Conservation (phyloP, 2,888 invertebrate species). For the Hymenopus coronatus region DNA sequence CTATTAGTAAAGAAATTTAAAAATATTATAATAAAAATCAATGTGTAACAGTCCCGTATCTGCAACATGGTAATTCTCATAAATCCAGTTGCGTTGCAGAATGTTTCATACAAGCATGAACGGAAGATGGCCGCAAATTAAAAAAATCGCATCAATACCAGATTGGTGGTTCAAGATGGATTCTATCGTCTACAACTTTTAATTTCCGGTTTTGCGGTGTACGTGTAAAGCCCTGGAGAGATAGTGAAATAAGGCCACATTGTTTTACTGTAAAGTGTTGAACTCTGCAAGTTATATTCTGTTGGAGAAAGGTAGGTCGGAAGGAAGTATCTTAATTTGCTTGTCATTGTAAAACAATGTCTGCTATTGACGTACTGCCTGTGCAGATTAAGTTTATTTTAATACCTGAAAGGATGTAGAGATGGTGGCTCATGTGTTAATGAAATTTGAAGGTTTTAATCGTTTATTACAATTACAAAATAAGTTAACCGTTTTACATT, state of each 20-base stretch:
- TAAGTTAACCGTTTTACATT: too few species aligned
- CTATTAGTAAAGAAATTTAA: too few species aligned
- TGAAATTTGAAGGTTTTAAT: too few species aligned
- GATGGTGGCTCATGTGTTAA: background rate
- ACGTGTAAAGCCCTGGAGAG: background rate
- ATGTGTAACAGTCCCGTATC: too few species aligned
- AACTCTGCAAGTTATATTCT: background rate
- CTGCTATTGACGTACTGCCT: background rate
- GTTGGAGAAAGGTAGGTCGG: background rate
- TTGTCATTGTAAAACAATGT: background rate
- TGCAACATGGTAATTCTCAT: too few species aligned
- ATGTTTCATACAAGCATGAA: background rate
- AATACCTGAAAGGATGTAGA: background rate
- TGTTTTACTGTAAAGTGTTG: background rate
- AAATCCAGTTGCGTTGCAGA: background rate
- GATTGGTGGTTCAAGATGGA: conserved; percentile 3
- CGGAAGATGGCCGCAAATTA: background rate
- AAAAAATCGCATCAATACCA: background rate
- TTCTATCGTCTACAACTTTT: background rate
- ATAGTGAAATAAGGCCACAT: background rate
- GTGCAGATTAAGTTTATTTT: background rate
- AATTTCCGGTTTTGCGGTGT: background rate
- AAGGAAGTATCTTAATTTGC: background rate
- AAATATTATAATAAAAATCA: too few species aligned
- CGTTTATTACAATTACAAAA: too few species aligned